Evolutionary conservation across 2,113 vertebrate genomes (phyloP).

Genomic region (Triplophysa siluroides): DNA sequence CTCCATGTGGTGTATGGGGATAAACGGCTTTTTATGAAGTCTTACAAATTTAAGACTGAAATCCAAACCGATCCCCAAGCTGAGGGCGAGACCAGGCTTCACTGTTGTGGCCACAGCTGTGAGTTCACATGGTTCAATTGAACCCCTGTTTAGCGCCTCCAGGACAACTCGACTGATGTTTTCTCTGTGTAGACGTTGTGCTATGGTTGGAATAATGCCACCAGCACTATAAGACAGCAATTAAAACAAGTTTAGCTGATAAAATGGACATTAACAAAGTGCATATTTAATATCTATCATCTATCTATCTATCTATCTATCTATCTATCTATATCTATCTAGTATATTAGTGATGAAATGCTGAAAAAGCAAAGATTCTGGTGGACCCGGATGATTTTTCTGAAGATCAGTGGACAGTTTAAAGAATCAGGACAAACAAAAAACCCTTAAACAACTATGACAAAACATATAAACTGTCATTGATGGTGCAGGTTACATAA

Average conservation of each 20-base stretch:
- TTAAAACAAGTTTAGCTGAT: neutral
- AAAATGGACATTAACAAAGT: neutral
- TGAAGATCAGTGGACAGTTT: too few species aligned
- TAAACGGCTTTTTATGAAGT: conserved; percentile 81
- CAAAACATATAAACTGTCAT: too few species aligned
- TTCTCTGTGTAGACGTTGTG: conserved; percentile 87
- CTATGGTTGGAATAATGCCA: conserved; percentile 89
- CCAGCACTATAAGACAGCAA: conserved; percentile 77
- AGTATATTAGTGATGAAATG: too few species aligned
- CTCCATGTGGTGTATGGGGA: conserved; percentile 98
- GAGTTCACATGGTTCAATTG: conserved; percentile 73
- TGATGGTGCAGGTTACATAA: too few species aligned
- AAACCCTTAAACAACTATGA: too few species aligned
- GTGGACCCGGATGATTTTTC: too few species aligned
- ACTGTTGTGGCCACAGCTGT: conserved; percentile 87
- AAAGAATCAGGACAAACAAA: too few species aligned
- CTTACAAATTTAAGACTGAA: conserved; percentile 81
- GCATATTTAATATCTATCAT: too few species aligned
- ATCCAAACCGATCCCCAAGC: conserved; percentile 82
- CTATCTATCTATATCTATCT: too few species aligned
- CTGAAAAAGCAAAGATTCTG: too few species aligned
- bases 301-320: too few species aligned
- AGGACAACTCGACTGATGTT: conserved; percentile 83
- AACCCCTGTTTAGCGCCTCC: conserved; percentile 78
- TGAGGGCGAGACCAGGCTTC: conserved; percentile 87